Evolutionary conservation across 2,113 vertebrate genomes (phyloP).

Genomic region (Micromys minutus): DNA sequence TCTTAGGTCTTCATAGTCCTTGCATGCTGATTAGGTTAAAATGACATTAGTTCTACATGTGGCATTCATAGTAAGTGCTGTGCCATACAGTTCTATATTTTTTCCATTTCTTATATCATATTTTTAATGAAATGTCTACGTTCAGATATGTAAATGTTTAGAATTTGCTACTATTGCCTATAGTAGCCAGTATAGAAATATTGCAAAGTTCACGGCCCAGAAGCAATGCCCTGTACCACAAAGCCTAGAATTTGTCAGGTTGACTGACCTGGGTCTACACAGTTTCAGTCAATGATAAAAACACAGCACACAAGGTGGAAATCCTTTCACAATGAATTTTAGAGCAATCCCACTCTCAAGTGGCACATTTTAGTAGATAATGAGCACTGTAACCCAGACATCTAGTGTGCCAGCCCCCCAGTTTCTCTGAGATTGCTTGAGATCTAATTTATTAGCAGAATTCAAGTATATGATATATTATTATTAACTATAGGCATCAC

Average conservation of each 20-base stretch:
- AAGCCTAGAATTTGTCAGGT: neutral
- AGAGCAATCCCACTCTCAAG: neutral
- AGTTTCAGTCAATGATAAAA: too few species aligned
- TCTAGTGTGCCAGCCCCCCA: neutral
- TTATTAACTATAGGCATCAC: neutral
- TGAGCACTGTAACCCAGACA: neutral
- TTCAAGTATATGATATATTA: neutral
- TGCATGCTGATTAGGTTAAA: fast-evolving
- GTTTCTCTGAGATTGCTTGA: neutral
- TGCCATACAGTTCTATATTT: neutral
- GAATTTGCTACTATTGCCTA: neutral
- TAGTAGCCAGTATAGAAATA: neutral
- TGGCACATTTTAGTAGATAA: neutral
- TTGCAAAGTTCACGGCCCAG: neutral
- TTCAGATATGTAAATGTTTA: neutral
- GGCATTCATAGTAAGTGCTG: too few species aligned
- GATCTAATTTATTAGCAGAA: neutral
- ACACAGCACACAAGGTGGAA: neutral
- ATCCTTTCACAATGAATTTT: neutral
- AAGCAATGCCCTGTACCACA: neutral
- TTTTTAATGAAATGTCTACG: neutral
- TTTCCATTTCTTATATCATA: neutral
- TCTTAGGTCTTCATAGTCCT: neutral
- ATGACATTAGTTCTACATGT: too few species aligned
- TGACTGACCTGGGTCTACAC: neutral